A percentile compares a stretch with the other conserved stretches of the same genome.
These are phyloP conservation scores for Xanthorhoe spadicearia DNA, from an alignment of 2,888 invertebrate genomes.

Conservation along the genomic window DNA sequence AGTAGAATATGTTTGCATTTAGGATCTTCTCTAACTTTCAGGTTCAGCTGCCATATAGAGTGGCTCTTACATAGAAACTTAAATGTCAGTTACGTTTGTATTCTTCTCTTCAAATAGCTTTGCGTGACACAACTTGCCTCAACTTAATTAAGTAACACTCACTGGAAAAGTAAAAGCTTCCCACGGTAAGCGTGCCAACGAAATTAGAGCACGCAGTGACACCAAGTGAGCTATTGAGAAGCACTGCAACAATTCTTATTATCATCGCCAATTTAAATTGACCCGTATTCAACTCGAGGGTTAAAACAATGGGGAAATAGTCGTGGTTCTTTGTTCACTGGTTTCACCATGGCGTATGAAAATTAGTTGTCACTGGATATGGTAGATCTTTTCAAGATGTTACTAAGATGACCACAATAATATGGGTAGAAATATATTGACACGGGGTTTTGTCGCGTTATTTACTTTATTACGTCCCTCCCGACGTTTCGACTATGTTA, in stretches of 20 bases:
- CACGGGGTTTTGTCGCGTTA: no score
- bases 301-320: constrained; percentile 42
- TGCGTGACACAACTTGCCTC: constrained; percentile 42
- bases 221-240: constrained; percentile 65
- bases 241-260: constrained; percentile 60
- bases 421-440: no score
- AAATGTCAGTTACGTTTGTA: constrained; percentile 4
- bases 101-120: constrained; percentile 8
- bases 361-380: constrained; percentile 4
- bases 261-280: constrained; percentile 54
- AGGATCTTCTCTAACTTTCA: background rate
- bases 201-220: constrained; percentile 74
- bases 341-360: constrained; percentile 39
- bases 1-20: background rate
- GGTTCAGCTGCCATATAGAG: background rate
- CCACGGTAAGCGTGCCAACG: constrained; percentile 68
- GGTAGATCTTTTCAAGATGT: background rate
- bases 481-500: no score
- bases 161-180: constrained; percentile 64
- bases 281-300: constrained; percentile 47
- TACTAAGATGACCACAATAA: background rate
- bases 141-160: constrained; percentile 60
- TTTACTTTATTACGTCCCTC: no score
- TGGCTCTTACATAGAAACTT: background rate
- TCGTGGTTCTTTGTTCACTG: constrained; percentile 53